Base-by-base conservation (phyloP, 30 jellyfish, hydroid and myxozoan genomes). In the Turritopsis rubra region DNA sequence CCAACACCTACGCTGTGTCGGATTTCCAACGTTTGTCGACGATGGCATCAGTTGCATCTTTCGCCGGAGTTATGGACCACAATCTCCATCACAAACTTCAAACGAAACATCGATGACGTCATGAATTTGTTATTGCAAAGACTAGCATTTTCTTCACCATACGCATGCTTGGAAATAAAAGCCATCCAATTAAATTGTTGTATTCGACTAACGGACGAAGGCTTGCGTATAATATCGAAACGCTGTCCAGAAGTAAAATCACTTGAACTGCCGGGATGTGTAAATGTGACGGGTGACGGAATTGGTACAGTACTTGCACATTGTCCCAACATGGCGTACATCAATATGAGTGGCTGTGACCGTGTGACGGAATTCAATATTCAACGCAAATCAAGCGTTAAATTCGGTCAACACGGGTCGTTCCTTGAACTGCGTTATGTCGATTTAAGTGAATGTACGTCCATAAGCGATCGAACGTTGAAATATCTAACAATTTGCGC, bases 231-330 rank as follows among this genome's bases (percentile, higher is more conserved):
- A 29, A 86, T 90, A 81, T 92, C 96, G 20, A 83, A 87, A 66
- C 53, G 94, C 24, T 90, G 94, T 82, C 95, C 97, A 26, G 97
- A 90, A 72, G 83, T 90, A 13, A 73, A 82, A 66, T 81, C 84
- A 28, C 27, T 90, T 7, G 95, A 90, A 60, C 65, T 80, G 0
- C 89, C 92, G 1, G 74, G 54, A 21, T 90, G 97, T 77, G 82
- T 84, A 68, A 75, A 52, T 1, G 75, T 90, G 1, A 85, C 97
- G 1, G 97, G 93, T 21, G 83, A 29, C 20, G 97, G 97, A 7
- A 78, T 90, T 24, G 91, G 76, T 28, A 84, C 83, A n/a, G 75
- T 90, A 1, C 84, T 90, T 21, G 88, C 89, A 24, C 82, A 86
- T 75, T 90, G 97, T 65, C 97, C 97, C 1, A 90, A 90, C 81